Evolutionary conservation across 2,113 vertebrate species (phyloP), one percentile per base, ranked within the genome.

Genomic region (Corythaeola cristata): DNA sequence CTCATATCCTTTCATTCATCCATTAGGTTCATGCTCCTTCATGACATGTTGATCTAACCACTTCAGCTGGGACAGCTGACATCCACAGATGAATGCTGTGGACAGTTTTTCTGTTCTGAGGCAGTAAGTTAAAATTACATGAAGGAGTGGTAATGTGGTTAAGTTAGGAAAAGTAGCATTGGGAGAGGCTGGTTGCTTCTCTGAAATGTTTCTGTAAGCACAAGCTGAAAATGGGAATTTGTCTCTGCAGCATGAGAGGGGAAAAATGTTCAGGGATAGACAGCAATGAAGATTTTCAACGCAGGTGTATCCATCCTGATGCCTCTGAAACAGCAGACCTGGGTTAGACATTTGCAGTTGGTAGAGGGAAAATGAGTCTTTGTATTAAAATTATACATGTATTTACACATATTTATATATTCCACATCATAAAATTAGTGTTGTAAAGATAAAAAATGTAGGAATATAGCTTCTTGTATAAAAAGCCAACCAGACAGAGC

Each of bases 41-140:
- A 60, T 89, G 91, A 66, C 32, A 33, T 67, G 52, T 92, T 96
- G 90, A 90, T 94, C 71, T 93, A 88, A 95, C 75, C 86, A 85
- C 85, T 96, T 95, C 66, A 93, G 24, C 66, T 74, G 27, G 44
- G 82, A 84, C 78, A 84, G 71, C 91, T 97, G 96, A 93, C 83
- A 95, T 76, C 63, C 64, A 95, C 73, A 90, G 71, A 79, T 93
- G 95, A 93, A 41, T 37, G n/a, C 52, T 95, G 72, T 53, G 77
- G 81, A 84, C 52, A 80, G 49, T 21, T 69, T 64, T 71, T 62
- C 69, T 64, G 21, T 63, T 90, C 37, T 52, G 59, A 93, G 74
- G 62, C 45, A 74, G 63, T 35, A 94, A 89, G 91, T 95, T 97
- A 97, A 91, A 88, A 96, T 96, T 96, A 96, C 83, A 52, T 67